These are phyloP conservation scores for Poeciliopsis turrubarensis DNA, from an alignment of 2,113 vertebrate species.

Conservation along the genomic window DNA sequence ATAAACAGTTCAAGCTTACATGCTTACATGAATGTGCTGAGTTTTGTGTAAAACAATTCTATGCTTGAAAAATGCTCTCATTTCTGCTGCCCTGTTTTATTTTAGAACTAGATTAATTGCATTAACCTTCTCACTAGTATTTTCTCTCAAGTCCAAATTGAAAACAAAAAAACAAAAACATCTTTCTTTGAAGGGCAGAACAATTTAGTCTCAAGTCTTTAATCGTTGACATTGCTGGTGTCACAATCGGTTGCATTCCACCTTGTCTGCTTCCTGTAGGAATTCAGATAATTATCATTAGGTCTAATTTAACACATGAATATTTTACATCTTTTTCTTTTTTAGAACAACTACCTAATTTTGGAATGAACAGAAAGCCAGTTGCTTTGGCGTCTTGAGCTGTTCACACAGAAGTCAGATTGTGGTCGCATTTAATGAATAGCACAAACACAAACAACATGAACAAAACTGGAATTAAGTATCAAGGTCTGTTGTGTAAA, in stretches of 20 bases:
- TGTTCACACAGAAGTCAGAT: no score
- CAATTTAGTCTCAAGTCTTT: no score
- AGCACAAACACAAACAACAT: no score
- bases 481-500: no score
- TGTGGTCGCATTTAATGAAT: no score
- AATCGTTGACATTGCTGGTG: no score
- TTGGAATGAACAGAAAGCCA: not conserved
- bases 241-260: not conserved
- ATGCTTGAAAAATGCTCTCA: not conserved
- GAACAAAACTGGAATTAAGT: no score
- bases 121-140: slow-evolving; percentile 38
- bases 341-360: not conserved
- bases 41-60: not conserved
- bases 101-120: slow-evolving; percentile 26
- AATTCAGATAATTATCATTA: not conserved
- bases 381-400: no score
- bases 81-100: not conserved
- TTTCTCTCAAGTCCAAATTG: not conserved
- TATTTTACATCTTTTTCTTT: not conserved
- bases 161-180: no score
- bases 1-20: not conserved
- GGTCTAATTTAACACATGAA: not conserved
- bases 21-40: not conserved
- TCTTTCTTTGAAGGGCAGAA: no score
- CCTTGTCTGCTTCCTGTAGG: not conserved